Evolutionary conservation across 2,113 vertebrate species (phyloP), one percentile per base, ranked within the genome.

Genomic region (Callopanchax toddi): DNA sequence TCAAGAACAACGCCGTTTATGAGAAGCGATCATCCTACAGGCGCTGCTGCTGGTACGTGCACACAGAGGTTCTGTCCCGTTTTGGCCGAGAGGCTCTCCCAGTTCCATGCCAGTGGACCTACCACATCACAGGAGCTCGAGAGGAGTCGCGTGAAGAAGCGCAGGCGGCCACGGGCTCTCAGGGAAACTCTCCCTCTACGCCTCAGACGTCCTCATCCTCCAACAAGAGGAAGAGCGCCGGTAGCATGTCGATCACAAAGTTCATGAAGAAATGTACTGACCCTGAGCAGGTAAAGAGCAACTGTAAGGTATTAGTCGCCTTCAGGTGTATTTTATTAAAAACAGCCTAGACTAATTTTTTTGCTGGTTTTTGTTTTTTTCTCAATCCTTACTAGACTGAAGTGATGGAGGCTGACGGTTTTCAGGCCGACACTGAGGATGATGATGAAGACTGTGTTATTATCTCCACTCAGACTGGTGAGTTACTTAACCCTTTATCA

Each of bases 351-450:
- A 6, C 29, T 32, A 9, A 32, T 9, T 32, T 32, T 32, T 8
- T 32, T 32, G 6, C 29, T 32, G 29, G 2, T 20, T 11, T 18
- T 16, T 16, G 7, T 5, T 11, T 18, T 39, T 2, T 42, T 4
- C 53, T 9, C 4, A 8, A 5, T 70, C 32, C 56, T 22, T 64
- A 16, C 23, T 29, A 78, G 96, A 87, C 76, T 5, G 94, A 91
- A 67, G 70, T 81, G 1, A 89, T 70, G 10, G 95, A 97, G 75
- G 82, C 92, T 11, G 96, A 98, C 0, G 95, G 96, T n/a, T 99
- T 98, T 66, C 97, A 99, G 81, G 97, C 95, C 11, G 96, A 99
- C 86, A 97, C 94, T 0, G 97, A 98, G 84, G 96, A 98, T 8
- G 94, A 95, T 10, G 92, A 94, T 1, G 91, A 94, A 0, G 97